These are phyloP conservation scores for Pseudochirops corinnae DNA, from an alignment of 2,797 vertebrate species.

Conservation along the genomic window DNA sequence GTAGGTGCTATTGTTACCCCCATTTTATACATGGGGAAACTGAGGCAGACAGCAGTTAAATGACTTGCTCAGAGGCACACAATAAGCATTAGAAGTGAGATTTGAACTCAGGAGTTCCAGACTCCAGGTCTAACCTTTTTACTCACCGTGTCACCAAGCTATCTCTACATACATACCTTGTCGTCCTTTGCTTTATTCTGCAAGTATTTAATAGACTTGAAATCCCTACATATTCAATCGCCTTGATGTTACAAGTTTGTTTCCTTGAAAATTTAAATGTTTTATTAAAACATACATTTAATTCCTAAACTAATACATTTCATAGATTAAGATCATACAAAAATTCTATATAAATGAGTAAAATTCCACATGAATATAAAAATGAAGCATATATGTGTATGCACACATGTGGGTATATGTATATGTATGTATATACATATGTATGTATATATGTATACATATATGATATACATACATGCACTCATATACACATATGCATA, in stretches of 20 bases:
- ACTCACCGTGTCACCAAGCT: background rate
- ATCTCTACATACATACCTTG: background rate
- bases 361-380: background rate
- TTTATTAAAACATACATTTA: background rate
- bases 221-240: background rate
- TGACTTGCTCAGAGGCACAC: background rate
- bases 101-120: background rate
- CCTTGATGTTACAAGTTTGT: background rate
- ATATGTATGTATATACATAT: too few species aligned
- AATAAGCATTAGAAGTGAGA: background rate
- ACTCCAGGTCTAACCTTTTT: background rate
- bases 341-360: background rate
- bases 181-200: background rate
- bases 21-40: background rate
- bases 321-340: background rate
- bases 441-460: too few species aligned
- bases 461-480: too few species aligned
- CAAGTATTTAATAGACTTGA: background rate
- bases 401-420: too few species aligned
- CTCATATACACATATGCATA: too few species aligned
- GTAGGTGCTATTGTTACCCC: background rate
- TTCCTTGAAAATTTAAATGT: background rate
- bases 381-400: background rate
- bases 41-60: background rate
- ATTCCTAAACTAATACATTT: constrained; percentile 37